A percentile compares a stretch with the other conserved stretches of the same genome.
phyloP scores from a whole-genome alignment of 1,140 invertebrate genomes.

The Brachionus rubens region DNA sequence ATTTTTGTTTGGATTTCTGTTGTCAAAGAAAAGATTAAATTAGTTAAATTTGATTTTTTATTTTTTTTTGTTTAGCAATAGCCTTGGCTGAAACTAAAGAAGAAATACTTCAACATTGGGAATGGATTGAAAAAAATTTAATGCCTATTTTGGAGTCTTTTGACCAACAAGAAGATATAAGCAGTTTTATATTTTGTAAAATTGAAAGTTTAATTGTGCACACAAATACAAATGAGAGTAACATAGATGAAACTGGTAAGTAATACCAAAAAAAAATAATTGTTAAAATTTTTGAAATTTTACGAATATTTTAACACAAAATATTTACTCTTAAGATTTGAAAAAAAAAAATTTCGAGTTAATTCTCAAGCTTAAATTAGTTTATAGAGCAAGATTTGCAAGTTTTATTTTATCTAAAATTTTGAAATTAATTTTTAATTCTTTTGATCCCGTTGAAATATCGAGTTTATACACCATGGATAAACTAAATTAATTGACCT shows the following conservation, averaged over 20 bases:
- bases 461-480: too few species aligned
- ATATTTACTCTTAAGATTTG: too few species aligned
- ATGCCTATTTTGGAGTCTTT: slow-evolving; percentile 63
- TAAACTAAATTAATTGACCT: too few species aligned
- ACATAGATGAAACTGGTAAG: slow-evolving; percentile 49
- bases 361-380: too few species aligned
- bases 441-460: too few species aligned
- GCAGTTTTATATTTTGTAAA: slow-evolving; percentile 68
- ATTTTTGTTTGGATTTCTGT: background rate
- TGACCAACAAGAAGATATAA: slow-evolving; percentile 13
- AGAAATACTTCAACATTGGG: slow-evolving; percentile 87
- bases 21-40: slow-evolving; percentile 20
- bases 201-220: slow-evolving; percentile 82
- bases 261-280: background rate
- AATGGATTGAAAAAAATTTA: slow-evolving; percentile 84
- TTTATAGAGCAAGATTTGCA: too few species aligned
- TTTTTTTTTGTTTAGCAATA: slow-evolving; percentile 65
- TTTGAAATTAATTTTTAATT: too few species aligned
- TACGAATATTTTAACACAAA: too few species aligned
- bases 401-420: too few species aligned
- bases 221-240: slow-evolving; percentile 49
- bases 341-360: too few species aligned
- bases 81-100: slow-evolving; percentile 72
- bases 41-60: background rate
- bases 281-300: background rate